These are phyloP conservation scores for Paramacrobiotus metropolitanus DNA, from an alignment of 1,140 invertebrate species.

Conservation along the genomic window DNA sequence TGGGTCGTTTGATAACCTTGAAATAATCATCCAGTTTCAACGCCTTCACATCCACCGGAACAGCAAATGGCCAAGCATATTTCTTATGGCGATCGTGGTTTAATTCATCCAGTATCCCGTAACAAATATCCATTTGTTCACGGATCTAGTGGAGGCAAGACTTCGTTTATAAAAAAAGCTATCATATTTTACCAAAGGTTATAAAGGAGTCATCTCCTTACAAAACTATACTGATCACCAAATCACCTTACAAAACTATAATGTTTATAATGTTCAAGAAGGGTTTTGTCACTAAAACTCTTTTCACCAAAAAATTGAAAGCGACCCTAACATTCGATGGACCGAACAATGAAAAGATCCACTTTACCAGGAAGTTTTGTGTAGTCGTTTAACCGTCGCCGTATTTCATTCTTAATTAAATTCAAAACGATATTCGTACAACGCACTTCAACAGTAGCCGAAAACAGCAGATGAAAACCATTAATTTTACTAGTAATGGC, in stretches of 20 bases:
- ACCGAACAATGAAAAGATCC: too few species aligned
- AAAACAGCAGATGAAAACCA: too few species aligned
- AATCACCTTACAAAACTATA: background rate
- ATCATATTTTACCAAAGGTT: background rate
- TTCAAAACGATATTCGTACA: too few species aligned
- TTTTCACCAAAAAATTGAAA: background rate
- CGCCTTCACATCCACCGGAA: slow-evolving; percentile 84
- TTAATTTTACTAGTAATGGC: too few species aligned
- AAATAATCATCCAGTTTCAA: slow-evolving; percentile 91
- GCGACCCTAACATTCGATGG: too few species aligned
- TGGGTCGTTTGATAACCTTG: slow-evolving; percentile 77
- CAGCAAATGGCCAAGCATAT: slow-evolving; percentile 97
- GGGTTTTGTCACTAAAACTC: background rate
- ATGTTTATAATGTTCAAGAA: background rate
- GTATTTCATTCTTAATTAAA: too few species aligned
- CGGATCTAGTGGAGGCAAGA: background rate
- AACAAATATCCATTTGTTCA: background rate
- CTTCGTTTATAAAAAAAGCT: background rate
- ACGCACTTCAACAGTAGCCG: too few species aligned
- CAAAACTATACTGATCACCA: background rate
- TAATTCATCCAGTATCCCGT: background rate
- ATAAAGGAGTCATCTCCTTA: background rate
- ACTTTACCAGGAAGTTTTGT: too few species aligned
- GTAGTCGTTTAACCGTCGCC: too few species aligned
- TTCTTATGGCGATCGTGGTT: background rate